Conservation (phyloP, 2,113 vertebrate genomes). For the Aix galericulata region DNA sequence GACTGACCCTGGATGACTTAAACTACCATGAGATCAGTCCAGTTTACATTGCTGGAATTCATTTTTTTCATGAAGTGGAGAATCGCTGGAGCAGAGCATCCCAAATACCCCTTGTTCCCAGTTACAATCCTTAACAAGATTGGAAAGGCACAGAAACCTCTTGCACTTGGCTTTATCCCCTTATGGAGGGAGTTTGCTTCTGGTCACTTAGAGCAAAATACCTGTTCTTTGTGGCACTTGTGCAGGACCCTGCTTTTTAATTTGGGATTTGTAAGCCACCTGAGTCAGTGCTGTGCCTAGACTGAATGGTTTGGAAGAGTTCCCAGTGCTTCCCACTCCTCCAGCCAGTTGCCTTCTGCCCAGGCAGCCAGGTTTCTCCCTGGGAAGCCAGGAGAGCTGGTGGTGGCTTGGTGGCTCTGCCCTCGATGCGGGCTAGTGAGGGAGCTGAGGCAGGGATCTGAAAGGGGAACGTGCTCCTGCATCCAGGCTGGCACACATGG, state of each 20-base stretch:
- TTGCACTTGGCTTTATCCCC: not conserved
- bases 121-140: conserved; percentile 8
- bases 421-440: not conserved
- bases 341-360: not conserved
- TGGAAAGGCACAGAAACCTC: not conserved
- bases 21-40: not conserved
- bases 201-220: not conserved
- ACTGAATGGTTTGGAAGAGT: not conserved
- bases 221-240: not conserved
- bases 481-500: too few relatives aligned
- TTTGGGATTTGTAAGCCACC: not conserved
- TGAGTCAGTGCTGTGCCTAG: not conserved
- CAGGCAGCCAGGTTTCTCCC: not conserved
- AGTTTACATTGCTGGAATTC: not conserved
- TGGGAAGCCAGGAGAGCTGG: fast-evolving
- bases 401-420: not conserved
- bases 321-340: not conserved
- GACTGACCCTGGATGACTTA: not conserved
- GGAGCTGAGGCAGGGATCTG: not conserved
- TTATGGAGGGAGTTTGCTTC: not conserved
- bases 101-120: not conserved
- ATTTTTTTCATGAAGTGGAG: not conserved
- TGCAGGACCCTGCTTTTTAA: not conserved
- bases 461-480: not conserved
- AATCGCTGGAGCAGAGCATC: not conserved